Evolutionary conservation across 2,888 invertebrate genomes (phyloP).

Genomic region (Glyphotaelius pellucidus): DNA sequence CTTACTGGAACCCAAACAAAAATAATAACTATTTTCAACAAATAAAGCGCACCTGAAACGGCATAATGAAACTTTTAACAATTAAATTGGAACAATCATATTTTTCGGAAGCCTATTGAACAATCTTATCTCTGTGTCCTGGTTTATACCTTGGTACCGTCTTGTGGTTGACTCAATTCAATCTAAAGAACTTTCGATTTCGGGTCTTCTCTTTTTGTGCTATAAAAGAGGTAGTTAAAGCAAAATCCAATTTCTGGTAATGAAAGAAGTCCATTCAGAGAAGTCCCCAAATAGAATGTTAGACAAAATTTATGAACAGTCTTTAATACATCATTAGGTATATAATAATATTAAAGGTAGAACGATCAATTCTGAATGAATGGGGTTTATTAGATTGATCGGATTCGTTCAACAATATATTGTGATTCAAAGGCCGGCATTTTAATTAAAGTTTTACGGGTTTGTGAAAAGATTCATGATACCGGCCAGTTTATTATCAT

Average conservation of each 20-base stretch:
- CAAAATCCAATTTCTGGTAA: conserved; percentile 50
- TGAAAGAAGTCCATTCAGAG: conserved; percentile 63
- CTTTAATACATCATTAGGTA: background rate
- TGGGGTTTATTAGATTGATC: background rate
- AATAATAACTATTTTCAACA: background rate
- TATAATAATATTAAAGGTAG: background rate
- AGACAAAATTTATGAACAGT: background rate
- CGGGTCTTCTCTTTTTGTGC: conserved; percentile 23
- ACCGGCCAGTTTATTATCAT: no score
- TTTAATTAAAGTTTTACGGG: background rate
- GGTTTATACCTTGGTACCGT: background rate
- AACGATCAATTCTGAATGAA: background rate
- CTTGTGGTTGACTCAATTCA: conserved; percentile 19
- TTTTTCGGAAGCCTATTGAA: no score
- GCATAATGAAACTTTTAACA: background rate
- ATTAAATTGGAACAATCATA: no score
- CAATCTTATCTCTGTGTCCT: background rate
- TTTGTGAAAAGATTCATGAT: background rate
- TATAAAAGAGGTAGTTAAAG: conserved; percentile 34
- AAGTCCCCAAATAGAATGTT: background rate
- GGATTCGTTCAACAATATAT: background rate
- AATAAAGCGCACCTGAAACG: background rate
- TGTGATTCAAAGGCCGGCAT: background rate
- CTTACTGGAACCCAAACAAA: no score
- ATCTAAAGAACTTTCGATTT: conserved; percentile 39